phyloP scores from a whole-genome alignment of 2,888 invertebrate species.

The Steinernema carpocapsae region DNA sequence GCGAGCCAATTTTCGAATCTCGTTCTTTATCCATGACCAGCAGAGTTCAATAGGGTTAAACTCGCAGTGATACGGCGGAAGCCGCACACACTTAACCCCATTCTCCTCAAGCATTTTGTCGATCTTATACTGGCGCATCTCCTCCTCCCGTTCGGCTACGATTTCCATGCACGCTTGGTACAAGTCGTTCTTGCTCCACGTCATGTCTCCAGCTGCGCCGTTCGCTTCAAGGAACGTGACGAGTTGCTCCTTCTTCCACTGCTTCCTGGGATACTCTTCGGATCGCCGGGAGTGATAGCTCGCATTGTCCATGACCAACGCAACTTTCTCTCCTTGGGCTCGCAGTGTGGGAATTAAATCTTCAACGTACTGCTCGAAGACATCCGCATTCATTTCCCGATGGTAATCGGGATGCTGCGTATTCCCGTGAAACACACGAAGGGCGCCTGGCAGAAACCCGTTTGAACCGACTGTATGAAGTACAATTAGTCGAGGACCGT shows the following conservation, averaged over 20 bases:
- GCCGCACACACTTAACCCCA: not conserved
- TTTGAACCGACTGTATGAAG: not conserved
- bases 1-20: not conserved
- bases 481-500: not conserved
- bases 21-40: not conserved
- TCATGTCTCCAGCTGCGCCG: not conserved
- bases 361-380: not conserved
- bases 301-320: too few relatives aligned
- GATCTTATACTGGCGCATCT: not conserved
- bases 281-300: not conserved
- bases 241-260: not conserved
- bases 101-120: not conserved
- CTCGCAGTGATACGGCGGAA: not conserved
- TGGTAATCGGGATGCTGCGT: not conserved
- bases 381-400: not conserved
- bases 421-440: not conserved
- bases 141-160: not conserved
- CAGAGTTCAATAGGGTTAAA: not conserved
- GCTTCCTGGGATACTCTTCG: not conserved
- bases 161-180: not conserved
- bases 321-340: not conserved
- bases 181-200: not conserved
- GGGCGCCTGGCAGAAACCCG: not conserved
- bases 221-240: not conserved
- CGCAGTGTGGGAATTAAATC: not conserved